These are phyloP conservation scores for Cristatella mucedo DNA, from an alignment of 2,888 invertebrate species.

Conservation along the genomic window DNA sequence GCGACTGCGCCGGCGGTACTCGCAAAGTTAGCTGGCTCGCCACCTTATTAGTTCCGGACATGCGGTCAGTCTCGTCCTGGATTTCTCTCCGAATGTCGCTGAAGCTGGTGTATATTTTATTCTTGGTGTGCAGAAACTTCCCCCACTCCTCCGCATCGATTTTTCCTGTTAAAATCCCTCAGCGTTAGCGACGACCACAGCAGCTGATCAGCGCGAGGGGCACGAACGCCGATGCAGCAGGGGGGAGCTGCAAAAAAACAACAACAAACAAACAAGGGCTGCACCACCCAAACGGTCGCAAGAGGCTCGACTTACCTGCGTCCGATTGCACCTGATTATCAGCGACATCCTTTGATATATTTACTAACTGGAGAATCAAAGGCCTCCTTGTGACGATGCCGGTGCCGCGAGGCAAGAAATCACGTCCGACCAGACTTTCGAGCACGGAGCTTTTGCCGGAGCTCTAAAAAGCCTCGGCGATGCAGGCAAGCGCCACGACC, in stretches of 20 bases:
- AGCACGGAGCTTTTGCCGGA: constrained; percentile 98
- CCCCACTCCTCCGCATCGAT: constrained; percentile 82
- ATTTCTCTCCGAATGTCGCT: constrained; percentile 79
- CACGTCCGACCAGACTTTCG: constrained; percentile 88
- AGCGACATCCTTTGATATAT: constrained; percentile 73
- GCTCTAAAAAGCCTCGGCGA: constrained; percentile 52
- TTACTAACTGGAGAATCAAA: constrained; percentile 75
- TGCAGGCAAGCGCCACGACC: no score
- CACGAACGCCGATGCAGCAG: constrained; percentile 2
- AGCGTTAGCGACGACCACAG: no score
- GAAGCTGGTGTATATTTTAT: constrained; percentile 73
- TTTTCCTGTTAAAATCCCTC: constrained; percentile 2
- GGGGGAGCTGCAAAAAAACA: constrained; percentile 5
- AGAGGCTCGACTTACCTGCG: constrained; percentile 50
- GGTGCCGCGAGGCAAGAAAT: constrained; percentile 87
- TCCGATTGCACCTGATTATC: constrained; percentile 57
- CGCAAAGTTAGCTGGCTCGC: no score
- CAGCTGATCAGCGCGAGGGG: no score
- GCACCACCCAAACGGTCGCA: no score
- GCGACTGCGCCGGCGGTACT: no score
- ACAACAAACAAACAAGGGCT: constrained; percentile 2
- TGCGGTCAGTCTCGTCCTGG: constrained; percentile 78
- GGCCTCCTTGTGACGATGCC: constrained; percentile 95
- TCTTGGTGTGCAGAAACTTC: constrained; percentile 79
- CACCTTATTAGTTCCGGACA: constrained; percentile 82